phyloP scores from a whole-genome alignment of 2,113 vertebrate species.

The Chauna torquata region DNA sequence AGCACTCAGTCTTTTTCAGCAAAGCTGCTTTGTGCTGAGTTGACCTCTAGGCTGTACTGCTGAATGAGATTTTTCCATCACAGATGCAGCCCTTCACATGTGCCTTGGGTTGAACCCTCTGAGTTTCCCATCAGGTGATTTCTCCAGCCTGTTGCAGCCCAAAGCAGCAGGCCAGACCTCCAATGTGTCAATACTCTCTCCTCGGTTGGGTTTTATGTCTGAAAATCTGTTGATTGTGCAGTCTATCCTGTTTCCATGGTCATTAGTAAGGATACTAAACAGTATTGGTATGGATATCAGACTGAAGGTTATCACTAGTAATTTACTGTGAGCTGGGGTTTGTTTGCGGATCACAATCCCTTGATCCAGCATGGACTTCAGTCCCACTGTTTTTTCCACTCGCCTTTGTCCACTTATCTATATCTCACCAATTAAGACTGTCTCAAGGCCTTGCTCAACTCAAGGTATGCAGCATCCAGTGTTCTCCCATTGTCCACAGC shows the following conservation, averaged over 20 bases:
- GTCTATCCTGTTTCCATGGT: neutral
- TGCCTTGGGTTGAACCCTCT: neutral
- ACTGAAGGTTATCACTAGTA: neutral
- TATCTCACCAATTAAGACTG: neutral
- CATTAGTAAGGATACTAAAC: neutral
- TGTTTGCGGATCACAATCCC: accelerated
- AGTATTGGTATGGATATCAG: neutral
- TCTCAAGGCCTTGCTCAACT: neutral
- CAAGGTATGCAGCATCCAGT: neutral
- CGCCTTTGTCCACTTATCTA: neutral
- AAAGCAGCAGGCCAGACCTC: neutral
- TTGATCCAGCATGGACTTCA: neutral
- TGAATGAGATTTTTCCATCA: neutral
- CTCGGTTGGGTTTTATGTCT: neutral
- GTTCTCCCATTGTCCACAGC: neutral
- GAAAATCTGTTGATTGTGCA: neutral
- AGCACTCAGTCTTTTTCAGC: neutral
- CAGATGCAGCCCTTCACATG: neutral
- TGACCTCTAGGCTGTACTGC: neutral
- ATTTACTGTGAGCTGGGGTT: neutral
- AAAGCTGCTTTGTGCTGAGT: neutral
- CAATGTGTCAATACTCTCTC: neutral
- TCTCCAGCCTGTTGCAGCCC: neutral
- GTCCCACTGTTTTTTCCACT: neutral
- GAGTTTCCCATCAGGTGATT: neutral